phyloP scores from a whole-genome alignment of 2,797 vertebrate genomes.

The Myotis pilosus region DNA sequence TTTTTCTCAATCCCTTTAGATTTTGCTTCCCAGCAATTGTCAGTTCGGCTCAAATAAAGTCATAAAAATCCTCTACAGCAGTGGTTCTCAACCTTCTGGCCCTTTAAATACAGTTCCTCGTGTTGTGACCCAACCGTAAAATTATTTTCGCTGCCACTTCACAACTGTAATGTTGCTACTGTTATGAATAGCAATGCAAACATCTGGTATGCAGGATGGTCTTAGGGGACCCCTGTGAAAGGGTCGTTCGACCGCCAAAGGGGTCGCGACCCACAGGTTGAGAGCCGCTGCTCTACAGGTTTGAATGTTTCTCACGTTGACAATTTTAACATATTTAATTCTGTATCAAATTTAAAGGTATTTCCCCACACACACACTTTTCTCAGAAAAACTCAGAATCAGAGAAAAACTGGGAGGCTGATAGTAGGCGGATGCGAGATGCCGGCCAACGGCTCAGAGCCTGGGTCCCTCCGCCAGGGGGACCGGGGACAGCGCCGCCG shows the following conservation, averaged over 20 bases:
- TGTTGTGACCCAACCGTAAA: too few species aligned
- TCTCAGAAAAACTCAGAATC: background rate
- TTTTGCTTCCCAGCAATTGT: background rate
- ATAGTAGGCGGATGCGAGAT: background rate
- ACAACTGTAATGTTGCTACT: too few species aligned
- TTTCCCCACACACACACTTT: background rate
- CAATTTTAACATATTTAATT: background rate
- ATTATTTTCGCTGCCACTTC: too few species aligned
- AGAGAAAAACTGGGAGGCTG: background rate
- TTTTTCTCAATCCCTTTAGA: background rate
- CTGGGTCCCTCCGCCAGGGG: background rate
- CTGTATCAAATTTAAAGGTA: background rate
- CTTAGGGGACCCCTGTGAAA: too few species aligned
- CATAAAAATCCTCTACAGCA: background rate
- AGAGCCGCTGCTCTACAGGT: background rate
- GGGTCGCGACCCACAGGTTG: too few species aligned
- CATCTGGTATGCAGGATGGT: too few species aligned
- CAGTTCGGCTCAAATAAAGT: background rate
- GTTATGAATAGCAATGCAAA: too few species aligned
- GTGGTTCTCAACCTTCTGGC: too few species aligned
- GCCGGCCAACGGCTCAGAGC: accelerated
- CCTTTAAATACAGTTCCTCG: too few species aligned
- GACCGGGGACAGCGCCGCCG: background rate
- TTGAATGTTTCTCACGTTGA: background rate
- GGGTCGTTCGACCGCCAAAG: too few species aligned